phyloP scores from a whole-genome alignment of 2,113 vertebrate species.

The Pristiophorus japonicus region DNA sequence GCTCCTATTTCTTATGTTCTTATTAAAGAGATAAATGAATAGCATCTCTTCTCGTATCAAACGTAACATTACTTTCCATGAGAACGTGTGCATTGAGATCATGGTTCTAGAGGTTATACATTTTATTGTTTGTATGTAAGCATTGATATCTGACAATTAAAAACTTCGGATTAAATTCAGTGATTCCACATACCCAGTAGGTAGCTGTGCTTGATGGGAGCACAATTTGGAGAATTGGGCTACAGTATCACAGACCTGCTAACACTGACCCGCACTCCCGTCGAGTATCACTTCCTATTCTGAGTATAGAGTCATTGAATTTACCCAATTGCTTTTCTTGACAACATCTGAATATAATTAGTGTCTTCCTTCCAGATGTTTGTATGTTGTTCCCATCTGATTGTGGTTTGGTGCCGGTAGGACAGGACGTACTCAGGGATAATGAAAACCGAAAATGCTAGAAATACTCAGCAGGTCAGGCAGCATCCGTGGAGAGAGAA shows the following conservation, averaged over 20 bases:
- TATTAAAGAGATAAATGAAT: not conserved
- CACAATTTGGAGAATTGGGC: not conserved
- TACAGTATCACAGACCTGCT: not conserved
- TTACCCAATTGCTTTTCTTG: not conserved
- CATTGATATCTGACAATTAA: not conserved
- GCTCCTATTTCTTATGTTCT: too few species aligned
- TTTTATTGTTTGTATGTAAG: not conserved
- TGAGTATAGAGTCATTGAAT: not conserved
- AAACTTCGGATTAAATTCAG: too few species aligned
- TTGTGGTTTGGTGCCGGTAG: not conserved
- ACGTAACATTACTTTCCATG: too few species aligned
- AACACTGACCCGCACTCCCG: not conserved
- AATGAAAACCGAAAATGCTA: too few species aligned
- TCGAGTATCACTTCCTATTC: not conserved
- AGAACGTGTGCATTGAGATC: not conserved
- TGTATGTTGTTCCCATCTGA: not conserved
- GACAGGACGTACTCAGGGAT: not conserved
- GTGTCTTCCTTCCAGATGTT: slow-evolving; percentile 9
- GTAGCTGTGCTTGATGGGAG: not conserved
- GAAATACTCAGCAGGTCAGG: too few species aligned
- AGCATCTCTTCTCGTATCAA: too few species aligned
- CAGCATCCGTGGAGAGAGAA: too few species aligned
- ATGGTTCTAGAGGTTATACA: not conserved
- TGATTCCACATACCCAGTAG: not conserved
- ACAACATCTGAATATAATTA: slow-evolving; percentile 27